Percentiles rank a stretch among this genome's conserved stretches.
Evolutionary conservation across 2,113 vertebrate species (phyloP).

Genomic region (Vombatus ursinus): DNA sequence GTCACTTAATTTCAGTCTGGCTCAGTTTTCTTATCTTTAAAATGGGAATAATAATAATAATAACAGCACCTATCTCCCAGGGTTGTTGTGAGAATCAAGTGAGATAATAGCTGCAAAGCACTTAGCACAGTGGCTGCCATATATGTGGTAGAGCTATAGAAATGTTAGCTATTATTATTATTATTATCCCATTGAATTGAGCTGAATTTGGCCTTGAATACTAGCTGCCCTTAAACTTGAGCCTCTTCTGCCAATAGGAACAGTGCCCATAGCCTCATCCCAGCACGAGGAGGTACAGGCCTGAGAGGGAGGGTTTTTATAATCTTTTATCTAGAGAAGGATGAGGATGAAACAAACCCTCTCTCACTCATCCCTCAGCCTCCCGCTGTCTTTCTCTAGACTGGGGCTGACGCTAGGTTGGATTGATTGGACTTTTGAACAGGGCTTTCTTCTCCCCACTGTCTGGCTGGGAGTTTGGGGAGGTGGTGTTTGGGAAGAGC

Average conservation of each 20-base stretch:
- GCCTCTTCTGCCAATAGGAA: neutral
- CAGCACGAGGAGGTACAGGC: neutral
- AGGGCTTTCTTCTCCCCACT: neutral
- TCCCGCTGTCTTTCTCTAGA: neutral
- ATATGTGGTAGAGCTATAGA: no score
- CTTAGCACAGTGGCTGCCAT: neutral
- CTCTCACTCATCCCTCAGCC: neutral
- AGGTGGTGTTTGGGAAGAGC: neutral
- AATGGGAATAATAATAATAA: neutral
- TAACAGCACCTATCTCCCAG: neutral
- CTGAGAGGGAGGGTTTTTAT: neutral
- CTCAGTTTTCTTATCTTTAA: no score
- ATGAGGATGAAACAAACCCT: neutral
- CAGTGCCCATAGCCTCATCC: no score
- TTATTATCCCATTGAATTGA: neutral
- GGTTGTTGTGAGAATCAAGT: neutral
- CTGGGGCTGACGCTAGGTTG: neutral
- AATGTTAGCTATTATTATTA: no score
- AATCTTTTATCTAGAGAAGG: neutral
- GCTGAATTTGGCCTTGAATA: neutral
- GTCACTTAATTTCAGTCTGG: no score
- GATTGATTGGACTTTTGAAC: neutral
- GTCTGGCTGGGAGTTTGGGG: neutral
- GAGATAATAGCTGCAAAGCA: neutral
- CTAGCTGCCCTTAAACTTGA: neutral